Base-by-base conservation (phyloP, 1,140 invertebrate genomes). In the Zeugodacus cucurbitae region DNA sequence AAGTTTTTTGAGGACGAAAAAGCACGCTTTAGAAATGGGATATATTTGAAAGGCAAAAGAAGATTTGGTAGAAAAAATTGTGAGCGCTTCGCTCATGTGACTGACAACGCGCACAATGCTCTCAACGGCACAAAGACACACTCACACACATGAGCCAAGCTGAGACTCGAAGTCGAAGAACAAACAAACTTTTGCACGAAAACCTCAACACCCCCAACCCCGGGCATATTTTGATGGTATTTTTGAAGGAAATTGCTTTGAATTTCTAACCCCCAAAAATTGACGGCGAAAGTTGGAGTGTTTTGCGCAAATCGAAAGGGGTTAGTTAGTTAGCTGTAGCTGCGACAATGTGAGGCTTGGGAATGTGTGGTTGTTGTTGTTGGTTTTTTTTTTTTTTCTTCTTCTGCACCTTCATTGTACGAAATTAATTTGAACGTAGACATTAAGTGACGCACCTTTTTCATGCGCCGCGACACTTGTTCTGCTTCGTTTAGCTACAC, bases 391-490 rank as follows among this genome's bases (percentile, higher is more conserved):
- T 64, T 7, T 22, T 8, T 26, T 22, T 8, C 32, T 64, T 64
- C 32, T 41, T 14, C 34, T 26, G 74, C 8, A 6, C 7, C 44
- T 82, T 82, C 74, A 82, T 82, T 82, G 37, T 48, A 82, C 26
- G 74, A 82, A 82, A 82, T 82, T 82, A 54, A 82, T 82, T 82
- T 82, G n/a, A 48, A 48, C 74, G 74, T 82, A 44, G 74, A 82
- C 74, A 34, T 37, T 82, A 82, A 82, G 74, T 82, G 74, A 82
- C 74, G 74, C 74, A 82, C 74, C 74, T 82, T 82, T 82, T 82
- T 48, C n/a, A n/a, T 54, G 41, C 22, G 34, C 37, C n/a, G 41
- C 44, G 14, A 7, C 22, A 29, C 70, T 22, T 74, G n/a, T 74
- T 34, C 17, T 41, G 70, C 70, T 29, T 37, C 17, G 11, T 5